Percentiles rank a stretch among this genome's conserved stretches.
Conservation (phyloP, 1,140 invertebrate genomes). For the Aphidius ervi region DNA sequence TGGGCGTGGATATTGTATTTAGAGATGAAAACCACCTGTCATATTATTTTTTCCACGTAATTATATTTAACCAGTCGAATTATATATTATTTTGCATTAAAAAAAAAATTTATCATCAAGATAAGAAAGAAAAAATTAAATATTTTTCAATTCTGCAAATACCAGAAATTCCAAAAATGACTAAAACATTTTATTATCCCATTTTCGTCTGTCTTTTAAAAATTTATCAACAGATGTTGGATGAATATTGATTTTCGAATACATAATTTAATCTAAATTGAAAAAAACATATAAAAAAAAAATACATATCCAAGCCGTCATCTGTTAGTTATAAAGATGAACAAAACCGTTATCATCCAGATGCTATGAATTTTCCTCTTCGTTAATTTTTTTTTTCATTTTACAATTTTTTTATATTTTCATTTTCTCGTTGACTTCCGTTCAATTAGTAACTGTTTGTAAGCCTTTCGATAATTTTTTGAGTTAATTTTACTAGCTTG, state of each 20-base stretch:
- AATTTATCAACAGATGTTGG: too few relatives aligned
- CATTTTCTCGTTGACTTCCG: slow-evolving; percentile 25
- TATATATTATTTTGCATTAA: too few relatives aligned
- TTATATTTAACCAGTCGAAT: slow-evolving; percentile 22
- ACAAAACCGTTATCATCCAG: slow-evolving; percentile 12
- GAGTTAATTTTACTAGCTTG: not conserved
- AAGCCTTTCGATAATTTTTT: slow-evolving; percentile 34
- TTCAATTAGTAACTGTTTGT: slow-evolving; percentile 28
- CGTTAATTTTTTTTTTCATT: too few relatives aligned
- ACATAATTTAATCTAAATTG: too few relatives aligned
- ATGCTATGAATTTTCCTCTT: slow-evolving; percentile 1
- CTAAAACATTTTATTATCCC: too few relatives aligned
- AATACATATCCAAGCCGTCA: slow-evolving; percentile 9
- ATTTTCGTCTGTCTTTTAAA: too few relatives aligned
- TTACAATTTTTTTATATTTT: slow-evolving; percentile 20
- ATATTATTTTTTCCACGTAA: slow-evolving; percentile 29
- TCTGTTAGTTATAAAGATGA: slow-evolving; percentile 20
- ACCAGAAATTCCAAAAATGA: too few relatives aligned
- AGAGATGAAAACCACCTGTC: slow-evolving; percentile 21
- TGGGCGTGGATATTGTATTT: slow-evolving; percentile 8
- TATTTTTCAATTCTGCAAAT: too few relatives aligned
- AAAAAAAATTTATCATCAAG: too few relatives aligned
- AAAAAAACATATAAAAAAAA: too few relatives aligned
- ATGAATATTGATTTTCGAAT: too few relatives aligned
- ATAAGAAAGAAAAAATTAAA: too few relatives aligned